Evolutionary conservation across 2,888 invertebrate genomes (phyloP).

Genomic region (Phortica okadai): DNA sequence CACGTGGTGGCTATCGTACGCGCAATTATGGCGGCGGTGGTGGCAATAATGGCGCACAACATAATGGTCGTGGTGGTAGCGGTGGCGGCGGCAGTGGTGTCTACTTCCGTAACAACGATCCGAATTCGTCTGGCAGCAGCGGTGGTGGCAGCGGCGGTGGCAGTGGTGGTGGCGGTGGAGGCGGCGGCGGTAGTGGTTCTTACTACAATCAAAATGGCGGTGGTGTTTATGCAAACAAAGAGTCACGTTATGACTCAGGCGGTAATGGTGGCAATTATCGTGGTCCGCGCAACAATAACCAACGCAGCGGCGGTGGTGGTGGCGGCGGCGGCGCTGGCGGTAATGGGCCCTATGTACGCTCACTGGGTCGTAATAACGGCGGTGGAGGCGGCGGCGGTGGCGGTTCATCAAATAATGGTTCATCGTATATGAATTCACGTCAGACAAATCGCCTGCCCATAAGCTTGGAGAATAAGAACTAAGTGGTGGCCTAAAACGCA

Average conservation of each 20-base stretch:
- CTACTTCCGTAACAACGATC: slow-evolving; percentile 74
- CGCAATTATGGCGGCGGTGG: slow-evolving; percentile 65
- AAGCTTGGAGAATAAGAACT: slow-evolving; percentile 70
- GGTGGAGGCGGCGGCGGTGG: slow-evolving; percentile 55
- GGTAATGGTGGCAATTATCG: slow-evolving; percentile 65
- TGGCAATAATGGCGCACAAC: slow-evolving; percentile 56
- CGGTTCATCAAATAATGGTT: slow-evolving; percentile 51
- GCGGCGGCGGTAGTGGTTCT: slow-evolving; percentile 55
- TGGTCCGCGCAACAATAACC: slow-evolving; percentile 67
- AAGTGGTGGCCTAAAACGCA: slow-evolving; percentile 35
- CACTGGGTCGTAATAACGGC: slow-evolving; percentile 64
- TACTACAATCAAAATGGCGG: slow-evolving; percentile 62
- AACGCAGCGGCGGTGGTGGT: slow-evolving; percentile 59
- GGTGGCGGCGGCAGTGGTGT: slow-evolving; percentile 64
- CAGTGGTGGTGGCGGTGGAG: slow-evolving; percentile 48
- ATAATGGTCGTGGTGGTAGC: slow-evolving; percentile 59
- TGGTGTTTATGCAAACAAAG: slow-evolving; percentile 60
- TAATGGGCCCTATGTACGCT: slow-evolving; percentile 65
- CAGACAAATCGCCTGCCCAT: slow-evolving; percentile 62
- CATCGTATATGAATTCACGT: slow-evolving; percentile 69
- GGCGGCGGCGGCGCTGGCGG: slow-evolving; percentile 51
- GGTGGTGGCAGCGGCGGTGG: slow-evolving; percentile 7
- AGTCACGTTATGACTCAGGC: slow-evolving; percentile 67
- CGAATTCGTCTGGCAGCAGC: slow-evolving; percentile 45
- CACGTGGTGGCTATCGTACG: slow-evolving; percentile 61